phyloP scores from a whole-genome alignment of 2,113 vertebrate genomes.

The Sapajus apella region DNA sequence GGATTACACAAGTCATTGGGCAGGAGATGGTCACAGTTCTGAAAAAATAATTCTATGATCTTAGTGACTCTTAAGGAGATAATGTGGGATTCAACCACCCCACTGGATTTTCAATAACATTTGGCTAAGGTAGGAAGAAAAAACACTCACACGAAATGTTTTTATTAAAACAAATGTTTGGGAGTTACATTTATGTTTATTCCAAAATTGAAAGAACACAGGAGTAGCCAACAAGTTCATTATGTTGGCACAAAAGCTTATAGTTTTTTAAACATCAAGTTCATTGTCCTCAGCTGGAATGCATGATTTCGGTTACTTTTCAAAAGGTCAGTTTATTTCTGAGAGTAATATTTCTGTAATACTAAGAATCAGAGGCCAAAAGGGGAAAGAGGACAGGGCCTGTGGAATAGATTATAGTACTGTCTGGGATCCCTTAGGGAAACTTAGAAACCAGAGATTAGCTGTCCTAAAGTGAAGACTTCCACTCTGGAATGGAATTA shows the following conservation, averaged over 20 bases:
- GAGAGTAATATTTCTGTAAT: slow-evolving; percentile 73
- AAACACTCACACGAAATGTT: not conserved
- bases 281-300: slow-evolving; percentile 78
- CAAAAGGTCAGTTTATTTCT: slow-evolving; percentile 79
- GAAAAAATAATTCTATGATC: not conserved
- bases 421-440: slow-evolving; percentile 35
- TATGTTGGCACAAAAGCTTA: slow-evolving; percentile 64
- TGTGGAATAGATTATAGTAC: slow-evolving; percentile 68
- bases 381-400: slow-evolving; percentile 39
- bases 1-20: not conserved
- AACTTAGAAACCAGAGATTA: slow-evolving; percentile 34
- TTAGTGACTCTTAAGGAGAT: not conserved
- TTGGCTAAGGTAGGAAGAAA: slow-evolving; percentile 4
- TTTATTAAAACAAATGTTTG: slow-evolving; percentile 59
- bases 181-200: slow-evolving; percentile 64
- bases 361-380: slow-evolving; percentile 68
- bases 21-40: not conserved
- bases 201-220: slow-evolving; percentile 31
- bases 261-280: slow-evolving; percentile 66
- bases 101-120: not conserved
- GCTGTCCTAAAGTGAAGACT: slow-evolving; percentile 1
- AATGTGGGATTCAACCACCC: not conserved
- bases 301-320: slow-evolving; percentile 64
- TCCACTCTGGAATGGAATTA: slow-evolving; percentile 16
- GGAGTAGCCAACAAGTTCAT: slow-evolving; percentile 46